These are phyloP conservation scores for Ataeniobius toweri DNA, from an alignment of 2,797 vertebrate species.

Conservation along the genomic window DNA sequence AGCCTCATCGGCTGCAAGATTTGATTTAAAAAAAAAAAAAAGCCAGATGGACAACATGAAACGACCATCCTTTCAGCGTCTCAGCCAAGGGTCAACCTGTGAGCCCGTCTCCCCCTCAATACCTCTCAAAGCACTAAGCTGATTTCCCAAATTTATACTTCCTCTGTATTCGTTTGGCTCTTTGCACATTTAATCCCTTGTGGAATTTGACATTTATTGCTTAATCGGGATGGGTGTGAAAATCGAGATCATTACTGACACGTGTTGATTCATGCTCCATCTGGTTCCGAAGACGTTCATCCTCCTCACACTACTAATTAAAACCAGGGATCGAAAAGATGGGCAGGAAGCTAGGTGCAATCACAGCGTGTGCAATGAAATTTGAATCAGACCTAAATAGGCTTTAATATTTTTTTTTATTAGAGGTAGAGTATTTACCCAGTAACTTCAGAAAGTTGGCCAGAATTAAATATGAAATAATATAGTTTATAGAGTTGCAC, in stretches of 20 bases:
- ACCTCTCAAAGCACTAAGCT: conserved; percentile 62
- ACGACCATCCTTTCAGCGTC: conserved; percentile 64
- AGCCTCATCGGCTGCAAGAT: conserved; percentile 56
- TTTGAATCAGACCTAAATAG: not conserved
- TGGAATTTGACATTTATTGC: conserved; percentile 66
- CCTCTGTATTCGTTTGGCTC: conserved; percentile 55
- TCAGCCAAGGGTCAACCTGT: conserved; percentile 67
- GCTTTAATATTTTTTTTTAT: not conserved
- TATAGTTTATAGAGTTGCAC: not conserved
- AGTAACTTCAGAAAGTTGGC: not conserved
- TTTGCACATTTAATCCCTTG: conserved; percentile 69
- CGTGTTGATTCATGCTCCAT: conserved; percentile 35
- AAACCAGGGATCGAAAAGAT: not conserved
- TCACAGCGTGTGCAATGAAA: not conserved
- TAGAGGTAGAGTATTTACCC: not conserved
- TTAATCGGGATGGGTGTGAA: conserved; percentile 67
- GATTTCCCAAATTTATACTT: conserved; percentile 68
- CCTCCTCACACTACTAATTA: conserved; percentile 15
- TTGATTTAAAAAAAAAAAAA: conserved; percentile 64
- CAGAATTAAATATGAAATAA: not conserved
- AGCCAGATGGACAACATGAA: conserved; percentile 76
- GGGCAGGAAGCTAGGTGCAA: not conserved
- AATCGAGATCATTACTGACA: conserved; percentile 49
- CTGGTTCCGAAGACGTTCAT: conserved; percentile 20
- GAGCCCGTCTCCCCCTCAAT: conserved; percentile 38